Conservation (phyloP, 2,113 vertebrate species). For the Hoplias malabaricus region DNA sequence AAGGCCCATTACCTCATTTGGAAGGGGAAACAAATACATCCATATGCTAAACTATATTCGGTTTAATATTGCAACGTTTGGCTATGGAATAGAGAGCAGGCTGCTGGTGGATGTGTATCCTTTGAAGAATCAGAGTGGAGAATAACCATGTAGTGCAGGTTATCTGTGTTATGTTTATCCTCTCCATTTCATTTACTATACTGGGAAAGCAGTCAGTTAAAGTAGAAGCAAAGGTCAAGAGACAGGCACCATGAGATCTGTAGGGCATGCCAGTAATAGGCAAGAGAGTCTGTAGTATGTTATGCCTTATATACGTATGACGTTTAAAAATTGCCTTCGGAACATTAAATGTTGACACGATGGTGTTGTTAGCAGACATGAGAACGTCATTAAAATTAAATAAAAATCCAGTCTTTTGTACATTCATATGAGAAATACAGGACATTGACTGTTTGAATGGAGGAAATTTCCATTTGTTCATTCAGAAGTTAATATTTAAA, state of each 20-base stretch:
- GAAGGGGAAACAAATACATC: background rate
- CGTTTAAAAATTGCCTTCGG: slow-evolving; percentile 12
- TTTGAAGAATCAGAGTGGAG: slow-evolving; percentile 7
- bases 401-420: background rate
- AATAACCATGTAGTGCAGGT: background rate
- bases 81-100: slow-evolving; percentile 20
- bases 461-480: background rate
- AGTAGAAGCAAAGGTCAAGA: slow-evolving; percentile 74
- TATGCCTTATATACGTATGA: background rate
- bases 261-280: slow-evolving; percentile 9
- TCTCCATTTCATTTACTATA: slow-evolving; percentile 49
- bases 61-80: background rate
- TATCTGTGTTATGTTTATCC: background rate
- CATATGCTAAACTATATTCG: background rate
- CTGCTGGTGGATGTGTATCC: slow-evolving; percentile 68
- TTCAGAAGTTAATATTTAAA: slow-evolving; percentile 6
- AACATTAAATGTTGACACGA: background rate
- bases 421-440: background rate
- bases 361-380: background rate
- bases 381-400: slow-evolving; percentile 17
- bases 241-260: slow-evolving; percentile 69
- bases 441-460: background rate
- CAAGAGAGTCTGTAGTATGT: background rate
- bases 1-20: background rate
- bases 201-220: slow-evolving; percentile 52